Conservation (phyloP, 2,113 vertebrate species). For the Piaya cayana region DNA sequence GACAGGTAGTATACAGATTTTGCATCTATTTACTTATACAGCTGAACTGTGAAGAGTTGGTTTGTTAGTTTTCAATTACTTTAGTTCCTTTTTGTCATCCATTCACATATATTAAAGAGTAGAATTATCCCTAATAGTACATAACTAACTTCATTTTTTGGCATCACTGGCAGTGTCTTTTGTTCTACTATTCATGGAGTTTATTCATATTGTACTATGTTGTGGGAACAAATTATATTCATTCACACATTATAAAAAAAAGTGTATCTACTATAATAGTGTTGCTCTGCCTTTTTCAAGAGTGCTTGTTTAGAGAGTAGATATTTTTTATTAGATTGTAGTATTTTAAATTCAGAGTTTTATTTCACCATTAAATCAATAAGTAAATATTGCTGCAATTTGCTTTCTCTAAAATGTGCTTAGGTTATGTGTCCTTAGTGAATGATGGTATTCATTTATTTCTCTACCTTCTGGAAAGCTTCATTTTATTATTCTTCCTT, state of each 20-base stretch:
- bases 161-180: not conserved
- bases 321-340: not conserved
- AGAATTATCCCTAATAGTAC: not conserved
- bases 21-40: not conserved
- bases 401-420: not conserved
- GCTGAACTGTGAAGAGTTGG: not conserved
- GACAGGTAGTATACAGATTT: not conserved
- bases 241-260: not conserved
- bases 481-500: not conserved
- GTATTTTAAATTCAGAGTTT: not conserved
- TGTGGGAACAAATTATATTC: not conserved
- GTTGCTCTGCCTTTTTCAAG: not conserved
- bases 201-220: not conserved
- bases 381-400: not conserved
- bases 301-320: not conserved
- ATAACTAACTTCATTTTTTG: not conserved
- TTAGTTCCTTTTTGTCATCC: not conserved
- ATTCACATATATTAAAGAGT: not conserved
- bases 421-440: not conserved
- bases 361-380: not conserved
- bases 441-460: not conserved
- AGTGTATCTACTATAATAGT: not conserved
- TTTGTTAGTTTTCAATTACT: not conserved
- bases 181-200: not conserved
- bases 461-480: not conserved